Evolutionary conservation across 2,888 invertebrate species (phyloP).

Genomic region (Aspidiotus rigidus): DNA sequence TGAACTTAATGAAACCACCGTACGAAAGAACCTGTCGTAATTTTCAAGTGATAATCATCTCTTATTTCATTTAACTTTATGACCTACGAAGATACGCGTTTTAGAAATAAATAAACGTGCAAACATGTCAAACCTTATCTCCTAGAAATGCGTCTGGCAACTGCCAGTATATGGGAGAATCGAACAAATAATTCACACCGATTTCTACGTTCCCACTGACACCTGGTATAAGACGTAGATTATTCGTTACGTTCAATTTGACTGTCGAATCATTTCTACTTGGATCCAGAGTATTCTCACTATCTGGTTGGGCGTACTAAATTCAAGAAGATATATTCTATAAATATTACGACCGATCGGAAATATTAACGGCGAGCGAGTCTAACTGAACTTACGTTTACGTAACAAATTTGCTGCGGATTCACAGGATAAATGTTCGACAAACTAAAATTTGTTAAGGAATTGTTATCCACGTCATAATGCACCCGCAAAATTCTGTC

Average conservation of each 20-base stretch:
- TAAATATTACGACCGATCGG: not conserved
- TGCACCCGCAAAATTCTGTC: constrained; percentile 41
- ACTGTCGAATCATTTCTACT: not conserved
- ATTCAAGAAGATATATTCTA: not conserved
- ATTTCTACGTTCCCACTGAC: constrained; percentile 49
- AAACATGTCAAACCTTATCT: constrained; percentile 54
- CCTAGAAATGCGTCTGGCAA: constrained; percentile 72
- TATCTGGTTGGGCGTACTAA: not conserved
- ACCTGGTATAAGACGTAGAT: constrained; percentile 55
- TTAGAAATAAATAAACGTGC: not conserved
- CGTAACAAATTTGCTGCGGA: constrained; percentile 43
- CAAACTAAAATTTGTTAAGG: constrained; percentile 36
- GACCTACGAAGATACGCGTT: not conserved
- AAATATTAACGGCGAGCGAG: not conserved
- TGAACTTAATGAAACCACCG: constrained; percentile 76
- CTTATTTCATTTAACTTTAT: not conserved
- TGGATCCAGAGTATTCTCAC: not conserved
- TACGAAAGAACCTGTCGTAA: constrained; percentile 66
- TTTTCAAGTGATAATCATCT: constrained; percentile 4
- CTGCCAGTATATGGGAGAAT: constrained; percentile 70
- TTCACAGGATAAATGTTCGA: constrained; percentile 41
- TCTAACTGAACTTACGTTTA: constrained; percentile 36
- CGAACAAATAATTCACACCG: constrained; percentile 48
- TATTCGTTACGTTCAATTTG: constrained; percentile 48
- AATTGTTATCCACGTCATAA: constrained; percentile 39